Conservation (phyloP, 2,888 invertebrate genomes). For the Nemoura dubitans region DNA sequence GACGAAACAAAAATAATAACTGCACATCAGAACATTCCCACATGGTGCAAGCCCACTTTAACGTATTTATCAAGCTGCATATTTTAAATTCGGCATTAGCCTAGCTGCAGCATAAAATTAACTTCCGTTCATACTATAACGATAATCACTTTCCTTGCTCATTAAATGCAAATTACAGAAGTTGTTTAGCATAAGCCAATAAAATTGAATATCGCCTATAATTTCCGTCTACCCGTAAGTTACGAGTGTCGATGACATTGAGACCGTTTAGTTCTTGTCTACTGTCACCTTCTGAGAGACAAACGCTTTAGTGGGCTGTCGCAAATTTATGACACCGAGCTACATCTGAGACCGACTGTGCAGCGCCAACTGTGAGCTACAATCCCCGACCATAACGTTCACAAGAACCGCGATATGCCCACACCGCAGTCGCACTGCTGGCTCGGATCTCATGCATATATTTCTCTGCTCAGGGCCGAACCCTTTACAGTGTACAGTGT, state of each 20-base stretch:
- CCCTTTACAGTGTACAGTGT: neutral
- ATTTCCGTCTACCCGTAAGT: neutral
- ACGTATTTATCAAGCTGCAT: neutral
- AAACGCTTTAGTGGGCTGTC: conserved; percentile 7
- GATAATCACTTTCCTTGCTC: neutral
- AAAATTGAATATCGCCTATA: neutral
- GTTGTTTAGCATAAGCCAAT: neutral
- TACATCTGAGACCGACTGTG: neutral
- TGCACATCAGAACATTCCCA: neutral
- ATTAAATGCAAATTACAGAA: conserved; percentile 5
- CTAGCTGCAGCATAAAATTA: neutral
- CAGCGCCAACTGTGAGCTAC: neutral
- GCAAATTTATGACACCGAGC: neutral
- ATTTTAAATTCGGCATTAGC: conserved; percentile 8
- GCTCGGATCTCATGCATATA: neutral
- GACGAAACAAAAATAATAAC: neutral
- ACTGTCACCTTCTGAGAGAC: conserved; percentile 13
- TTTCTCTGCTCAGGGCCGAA: neutral
- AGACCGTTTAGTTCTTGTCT: conserved; percentile 21
- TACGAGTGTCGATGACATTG: conserved; percentile 2
- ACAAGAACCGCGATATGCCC: neutral
- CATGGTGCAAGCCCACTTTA: neutral
- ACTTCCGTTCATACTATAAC: neutral
- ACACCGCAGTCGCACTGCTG: neutral
- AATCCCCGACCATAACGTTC: neutral